Base-by-base conservation (phyloP, 2,113 vertebrate species). In the Chaetodon trifascialis region DNA sequence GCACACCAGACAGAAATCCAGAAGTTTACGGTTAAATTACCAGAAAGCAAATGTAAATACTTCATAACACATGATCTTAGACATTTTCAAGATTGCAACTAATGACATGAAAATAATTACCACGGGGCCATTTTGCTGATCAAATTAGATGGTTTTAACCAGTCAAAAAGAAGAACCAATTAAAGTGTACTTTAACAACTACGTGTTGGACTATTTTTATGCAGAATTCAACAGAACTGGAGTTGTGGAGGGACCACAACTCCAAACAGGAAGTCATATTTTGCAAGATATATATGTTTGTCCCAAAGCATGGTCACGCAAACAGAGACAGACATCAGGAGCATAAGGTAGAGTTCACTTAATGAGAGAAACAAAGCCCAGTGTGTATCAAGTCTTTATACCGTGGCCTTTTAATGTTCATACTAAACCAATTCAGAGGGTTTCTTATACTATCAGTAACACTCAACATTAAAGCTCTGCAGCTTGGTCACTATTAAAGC, bases 251-350 rank as follows among this genome's bases (percentile, higher is more conserved):
- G 3, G 4, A 16, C 7, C 36, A 66, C 17, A 44, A 7, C 11
- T 17, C 2, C 2, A 60, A 58, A 30, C 42, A 34, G 52, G 9
- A 84, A 58, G 40, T 74, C 3, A n/a, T 8, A 42, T 11, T 49
- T 51, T 56, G 3, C 23, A 54, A 19, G 7, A 15, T 36, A 9
- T 58, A 17, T 9, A 9, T 9, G 47, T 66, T 40, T 51, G 21
- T 71, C 11, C 34, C 4, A 16, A 19, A 44, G 5, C 36, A 4
- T 0, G 0, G 49, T 9, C 11, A 30, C 1, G 0, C 7, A 7
- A 44, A 52, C 47, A 56, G 47, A 71, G 36, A 52, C 21, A 8
- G 34, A 36, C 14, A 23, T 47, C 2, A 4, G 11, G 12, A 55
- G 16, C 44, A 8, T 42, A 5, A 55, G 46, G 34, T 9, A 52